Percentiles rank a stretch among this genome's conserved stretches.
These are phyloP conservation scores for Iphiclides podalirius DNA, from an alignment of 2,888 invertebrate species.

Conservation along the genomic window DNA sequence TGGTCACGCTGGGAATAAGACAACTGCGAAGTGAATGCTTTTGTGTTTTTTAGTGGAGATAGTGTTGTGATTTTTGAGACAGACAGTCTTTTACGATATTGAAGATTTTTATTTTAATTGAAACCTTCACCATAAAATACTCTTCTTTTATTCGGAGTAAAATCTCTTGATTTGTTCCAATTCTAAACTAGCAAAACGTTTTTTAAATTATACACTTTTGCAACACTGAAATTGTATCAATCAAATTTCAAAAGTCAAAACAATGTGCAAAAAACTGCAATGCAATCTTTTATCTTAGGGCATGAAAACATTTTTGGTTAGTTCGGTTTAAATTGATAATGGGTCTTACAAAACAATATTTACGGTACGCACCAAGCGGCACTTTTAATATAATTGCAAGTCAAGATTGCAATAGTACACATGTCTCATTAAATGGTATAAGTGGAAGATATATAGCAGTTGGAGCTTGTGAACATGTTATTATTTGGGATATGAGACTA, in stretches of 20 bases:
- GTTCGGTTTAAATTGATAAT: slow-evolving; percentile 57
- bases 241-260: slow-evolving; percentile 28
- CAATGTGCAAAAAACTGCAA: slow-evolving; percentile 21
- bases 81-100: too few species aligned
- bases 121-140: too few species aligned
- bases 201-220: too few species aligned
- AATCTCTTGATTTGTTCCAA: too few species aligned
- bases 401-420: slow-evolving; percentile 87
- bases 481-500: slow-evolving; percentile 95
- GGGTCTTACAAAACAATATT: slow-evolving; percentile 96
- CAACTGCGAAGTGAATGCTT: too few species aligned
- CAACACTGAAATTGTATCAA: too few species aligned
- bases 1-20: too few species aligned
- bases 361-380: slow-evolving; percentile 90
- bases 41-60: too few species aligned
- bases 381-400: slow-evolving; percentile 94
- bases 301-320: slow-evolving; percentile 15
- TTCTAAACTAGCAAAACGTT: too few species aligned
- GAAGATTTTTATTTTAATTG: too few species aligned
- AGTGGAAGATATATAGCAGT: slow-evolving; percentile 92
- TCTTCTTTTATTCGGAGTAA: too few species aligned
- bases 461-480: slow-evolving; percentile 96
- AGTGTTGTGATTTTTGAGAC: too few species aligned
- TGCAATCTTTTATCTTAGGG: neutral
- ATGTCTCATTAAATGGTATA: slow-evolving; percentile 87